Evolutionary conservation across 92 coral and sea anemone genomes (phyloP), one percentile per base, ranked within the genome.

Genomic region (Zoanthus sociatus): DNA sequence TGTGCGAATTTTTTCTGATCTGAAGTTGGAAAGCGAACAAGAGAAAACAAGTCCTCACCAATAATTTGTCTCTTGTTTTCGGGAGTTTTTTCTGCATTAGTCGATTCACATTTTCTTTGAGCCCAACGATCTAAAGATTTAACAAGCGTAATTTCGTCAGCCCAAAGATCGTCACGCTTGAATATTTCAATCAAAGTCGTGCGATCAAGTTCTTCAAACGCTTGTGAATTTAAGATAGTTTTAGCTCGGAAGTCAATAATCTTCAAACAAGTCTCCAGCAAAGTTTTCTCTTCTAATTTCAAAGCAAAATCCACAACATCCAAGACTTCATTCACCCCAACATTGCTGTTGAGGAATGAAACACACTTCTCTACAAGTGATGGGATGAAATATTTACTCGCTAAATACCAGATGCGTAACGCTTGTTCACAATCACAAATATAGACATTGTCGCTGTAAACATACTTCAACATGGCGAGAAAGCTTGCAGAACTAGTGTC

Each of bases 381-480:
- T 14, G 85, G 85, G 56, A 81, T 47, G 63, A 81, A 81, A 18
- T 81, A 81, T 54, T 81, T 81, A n/a, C 66, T 17, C 11, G 75
- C 75, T 3, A 63, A 13, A 81, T 64, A 64, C 85, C 85, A 81
- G 85, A 81, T 74, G 0, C 26, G 42, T 9, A 81, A 18, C 16
- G 73, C 76, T 1, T 50, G 73, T 6, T 26, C 47, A 11, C 58
- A 42, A 44, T 47, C 21, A 54, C 33, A 46, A 18, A 64, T 37
- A 20, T 11, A 6, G 9, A 18, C 75, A 18, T 44, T 13, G 18
- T 81, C 85, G 63, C 85, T 81, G 21, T 81, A 81, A 66, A 81
- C 45, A 46, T 46, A 42, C 46, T 73, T 81, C 46, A 81, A 17
- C 85, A 81, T 81, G 46, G 46, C 74, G 1, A 81, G 85, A 48